Conservation (phyloP, 2,888 invertebrate genomes). For the Lochmaea capreae region DNA sequence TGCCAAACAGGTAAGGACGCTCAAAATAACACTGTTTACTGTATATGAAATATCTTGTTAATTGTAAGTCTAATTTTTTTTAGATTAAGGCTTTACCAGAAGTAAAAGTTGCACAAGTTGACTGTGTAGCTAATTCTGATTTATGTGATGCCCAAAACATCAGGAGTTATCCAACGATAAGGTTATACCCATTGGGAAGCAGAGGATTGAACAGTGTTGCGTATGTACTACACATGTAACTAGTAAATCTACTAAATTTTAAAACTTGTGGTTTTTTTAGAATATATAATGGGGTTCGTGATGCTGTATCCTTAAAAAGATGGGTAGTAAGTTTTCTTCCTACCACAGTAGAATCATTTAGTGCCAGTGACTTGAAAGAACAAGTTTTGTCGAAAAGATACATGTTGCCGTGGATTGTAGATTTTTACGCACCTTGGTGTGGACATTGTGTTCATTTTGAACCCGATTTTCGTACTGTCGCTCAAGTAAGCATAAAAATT, state of each 20-base stretch:
- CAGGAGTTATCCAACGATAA: constrained; percentile 76
- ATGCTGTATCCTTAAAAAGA: constrained; percentile 71
- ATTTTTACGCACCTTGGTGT: constrained; percentile 79
- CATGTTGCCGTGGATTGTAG: constrained; percentile 70
- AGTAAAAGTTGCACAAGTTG: constrained; percentile 74
- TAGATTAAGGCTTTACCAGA: constrained; percentile 66
- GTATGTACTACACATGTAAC: constrained; percentile 61
- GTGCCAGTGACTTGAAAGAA: constrained; percentile 64
- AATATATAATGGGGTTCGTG: constrained; percentile 72
- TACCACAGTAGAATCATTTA: constrained; percentile 67
- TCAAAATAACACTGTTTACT: background rate
- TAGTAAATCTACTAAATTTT: background rate
- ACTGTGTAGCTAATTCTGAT: constrained; percentile 72
- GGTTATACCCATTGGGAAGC: constrained; percentile 73
- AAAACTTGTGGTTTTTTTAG: constrained; percentile 58
- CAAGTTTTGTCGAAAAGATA: constrained; percentile 66
- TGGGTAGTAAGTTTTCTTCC: constrained; percentile 76
- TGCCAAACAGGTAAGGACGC: constrained; percentile 67
- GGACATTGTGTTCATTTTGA: constrained; percentile 74
- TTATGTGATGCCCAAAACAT: constrained; percentile 72
- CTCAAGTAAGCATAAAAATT: constrained; percentile 55
- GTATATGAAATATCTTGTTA: no score
- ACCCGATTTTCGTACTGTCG: constrained; percentile 75
- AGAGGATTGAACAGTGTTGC: constrained; percentile 67
- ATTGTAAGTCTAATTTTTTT: constrained; percentile 19